Conservation (phyloP, 2,888 invertebrate genomes). For the Dermolepida albohirtum region DNA sequence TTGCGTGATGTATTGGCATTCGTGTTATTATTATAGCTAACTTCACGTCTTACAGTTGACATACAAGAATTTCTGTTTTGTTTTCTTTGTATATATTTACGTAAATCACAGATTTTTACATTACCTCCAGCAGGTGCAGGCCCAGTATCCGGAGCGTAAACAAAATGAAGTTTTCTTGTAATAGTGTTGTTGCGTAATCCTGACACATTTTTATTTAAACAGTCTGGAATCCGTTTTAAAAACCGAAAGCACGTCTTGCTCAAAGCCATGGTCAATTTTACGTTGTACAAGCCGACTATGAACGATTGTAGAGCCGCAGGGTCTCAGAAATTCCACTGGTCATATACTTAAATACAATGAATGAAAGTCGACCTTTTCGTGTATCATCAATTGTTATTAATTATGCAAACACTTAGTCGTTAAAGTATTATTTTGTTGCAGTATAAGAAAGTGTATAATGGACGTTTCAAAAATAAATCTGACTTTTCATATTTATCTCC, state of each 20-base stretch:
- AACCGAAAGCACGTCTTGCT: conserved; percentile 54
- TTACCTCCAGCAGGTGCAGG: conserved; percentile 67
- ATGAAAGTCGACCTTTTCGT: conserved; percentile 9
- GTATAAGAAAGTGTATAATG: neutral
- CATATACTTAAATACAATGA: conserved; percentile 2
- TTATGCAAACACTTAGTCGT: neutral
- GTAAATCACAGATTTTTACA: neutral
- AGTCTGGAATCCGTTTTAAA: conserved; percentile 46
- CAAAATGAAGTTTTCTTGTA: conserved; percentile 68
- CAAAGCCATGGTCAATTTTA: conserved; percentile 51
- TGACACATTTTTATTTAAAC: conserved; percentile 46
- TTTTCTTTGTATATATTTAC: neutral
- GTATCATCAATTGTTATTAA: conserved; percentile 6
- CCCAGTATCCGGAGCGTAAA: conserved; percentile 71
- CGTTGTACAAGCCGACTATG: conserved; percentile 3
- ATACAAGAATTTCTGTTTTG: neutral
- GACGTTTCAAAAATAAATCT: neutral
- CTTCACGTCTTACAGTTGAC: conserved; percentile 4
- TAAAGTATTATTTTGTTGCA: conserved; percentile 2
- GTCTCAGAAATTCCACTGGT: conserved; percentile 9
- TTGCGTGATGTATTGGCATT: conserved; percentile 8
- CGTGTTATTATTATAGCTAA: neutral
- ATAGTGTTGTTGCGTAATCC: conserved; percentile 52
- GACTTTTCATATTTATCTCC: neutral
- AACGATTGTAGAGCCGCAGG: neutral